Evolutionary conservation across 2,113 vertebrate species (phyloP), one percentile per base, ranked within the genome.

Genomic region (Myiagra hebetior): DNA sequence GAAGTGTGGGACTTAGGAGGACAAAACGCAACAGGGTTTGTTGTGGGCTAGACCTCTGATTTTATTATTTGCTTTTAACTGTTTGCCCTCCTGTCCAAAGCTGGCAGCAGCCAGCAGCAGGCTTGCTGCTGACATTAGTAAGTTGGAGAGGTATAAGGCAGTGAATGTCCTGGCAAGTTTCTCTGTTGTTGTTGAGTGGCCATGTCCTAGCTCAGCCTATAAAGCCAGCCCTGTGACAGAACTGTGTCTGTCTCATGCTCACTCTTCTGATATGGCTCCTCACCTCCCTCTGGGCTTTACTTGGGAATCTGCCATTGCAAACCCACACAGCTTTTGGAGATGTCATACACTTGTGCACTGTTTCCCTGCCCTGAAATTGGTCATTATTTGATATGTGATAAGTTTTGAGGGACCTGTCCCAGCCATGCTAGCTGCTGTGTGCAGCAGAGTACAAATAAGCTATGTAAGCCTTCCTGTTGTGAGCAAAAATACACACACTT

Each of bases 191-290:
- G 24, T 53, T 0, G 0, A 69, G 33, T 1, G 1, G 16, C 19
- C 1, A 1, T 27, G 31, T 69, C 41, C 19, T 9, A 64, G 26
- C 17, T 79, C 0, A 0, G 20, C 27, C 62, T 10, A 5, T 31
- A 68, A 81, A 70, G 37, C 33, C 57, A 33, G 13, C 11, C 60
- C 59, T 55, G 31, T 91, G 46, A 19, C 35, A 47, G n/a, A 39
- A 6, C 53, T 41, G 26, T 33, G 19, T 89, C 26, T 0, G 0
- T 41, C 81, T 59, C 13, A 2, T 37, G 21, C 41, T 28, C 2
- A 0, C 6, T 53, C n/a, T 77, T 23, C 33, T 70, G n/a, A 70
- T 15, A 24, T 11, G 8, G 21, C 12, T 92, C 13, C 47, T 86
- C 24, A 27, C 44, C 31, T 89, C 10, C 11, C 10, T 79, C 47